These are phyloP conservation scores for Agriopis marginaria DNA, from an alignment of 2,888 invertebrate genomes.

Conservation along the genomic window DNA sequence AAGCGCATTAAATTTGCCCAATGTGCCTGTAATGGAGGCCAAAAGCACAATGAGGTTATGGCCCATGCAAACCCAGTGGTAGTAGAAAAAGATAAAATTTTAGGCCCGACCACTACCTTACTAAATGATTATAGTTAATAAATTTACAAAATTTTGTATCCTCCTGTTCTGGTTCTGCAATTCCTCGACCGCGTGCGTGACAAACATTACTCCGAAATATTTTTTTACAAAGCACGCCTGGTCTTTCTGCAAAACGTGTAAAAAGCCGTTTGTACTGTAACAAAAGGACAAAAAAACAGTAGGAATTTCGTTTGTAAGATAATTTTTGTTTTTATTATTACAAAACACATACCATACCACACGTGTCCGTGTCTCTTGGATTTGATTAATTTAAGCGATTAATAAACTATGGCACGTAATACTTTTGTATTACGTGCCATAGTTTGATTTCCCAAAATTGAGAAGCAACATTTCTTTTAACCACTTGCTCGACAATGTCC, in stretches of 20 bases:
- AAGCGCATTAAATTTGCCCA: too few relatives aligned
- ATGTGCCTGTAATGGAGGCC: too few relatives aligned
- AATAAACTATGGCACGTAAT: not conserved
- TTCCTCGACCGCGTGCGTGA: constrained; percentile 1
- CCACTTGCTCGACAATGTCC: too few relatives aligned
- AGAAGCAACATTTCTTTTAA: not conserved
- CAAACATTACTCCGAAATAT: constrained; percentile 15
- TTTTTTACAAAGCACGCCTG: constrained; percentile 15
- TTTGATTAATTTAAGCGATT: not conserved
- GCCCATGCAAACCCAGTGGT: too few relatives aligned
- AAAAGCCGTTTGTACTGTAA: constrained; percentile 11
- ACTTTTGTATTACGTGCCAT: too few relatives aligned
- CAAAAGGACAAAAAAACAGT: constrained; percentile 3
- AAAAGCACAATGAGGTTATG: too few relatives aligned
- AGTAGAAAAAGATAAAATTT: not conserved
- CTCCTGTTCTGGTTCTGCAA: constrained; percentile 1
- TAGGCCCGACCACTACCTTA: too few relatives aligned
- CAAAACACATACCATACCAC: not conserved
- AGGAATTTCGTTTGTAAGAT: constrained; percentile 11
- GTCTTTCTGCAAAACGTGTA: constrained; percentile 10
- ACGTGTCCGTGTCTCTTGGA: not conserved
- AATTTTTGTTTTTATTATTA: not conserved
- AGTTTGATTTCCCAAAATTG: too few relatives aligned
- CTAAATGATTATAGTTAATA: not conserved
- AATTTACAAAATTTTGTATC: not conserved